A percentile compares a stretch with the other conserved stretches of the same genome.
phyloP scores from a whole-genome alignment of 1,140 invertebrate genomes.

The Lasioglossum albipes region DNA sequence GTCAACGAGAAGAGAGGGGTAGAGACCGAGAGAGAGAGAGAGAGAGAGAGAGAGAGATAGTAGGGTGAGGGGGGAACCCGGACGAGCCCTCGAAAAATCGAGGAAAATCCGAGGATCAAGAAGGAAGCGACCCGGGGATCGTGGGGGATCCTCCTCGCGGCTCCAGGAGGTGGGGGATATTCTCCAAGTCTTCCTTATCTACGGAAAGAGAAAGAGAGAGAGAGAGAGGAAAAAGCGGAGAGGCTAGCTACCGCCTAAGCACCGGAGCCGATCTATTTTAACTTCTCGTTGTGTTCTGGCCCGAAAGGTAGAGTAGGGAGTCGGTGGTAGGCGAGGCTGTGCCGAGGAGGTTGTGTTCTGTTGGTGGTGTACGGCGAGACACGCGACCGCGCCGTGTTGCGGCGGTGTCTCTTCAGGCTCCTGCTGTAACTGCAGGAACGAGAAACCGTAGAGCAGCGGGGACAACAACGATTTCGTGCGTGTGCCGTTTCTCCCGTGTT shows the following conservation, averaged over 20 bases:
- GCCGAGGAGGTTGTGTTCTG: constrained; percentile 45
- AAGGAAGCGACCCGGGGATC: not conserved
- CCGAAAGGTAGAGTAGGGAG: constrained; percentile 24
- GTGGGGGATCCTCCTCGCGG: too few species aligned
- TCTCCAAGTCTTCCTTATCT: not conserved
- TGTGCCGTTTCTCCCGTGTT: constrained; percentile 34
- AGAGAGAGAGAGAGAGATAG: too few species aligned
- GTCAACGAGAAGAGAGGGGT: constrained; percentile 30
- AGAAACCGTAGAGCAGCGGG: too few species aligned
- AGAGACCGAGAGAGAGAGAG: too few species aligned
- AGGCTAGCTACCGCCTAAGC: constrained; percentile 7
- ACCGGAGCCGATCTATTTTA: constrained; percentile 62
- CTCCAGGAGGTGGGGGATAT: too few species aligned
- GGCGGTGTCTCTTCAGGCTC: constrained; percentile 17
- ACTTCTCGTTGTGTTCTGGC: constrained; percentile 49
- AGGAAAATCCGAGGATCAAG: constrained; percentile 17
- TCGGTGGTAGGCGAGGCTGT: constrained; percentile 42
- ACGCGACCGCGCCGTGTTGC: constrained; percentile 32
- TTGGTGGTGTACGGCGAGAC: constrained; percentile 27
- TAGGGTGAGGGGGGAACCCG: constrained; percentile 6
- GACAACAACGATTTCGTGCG: constrained; percentile 50
- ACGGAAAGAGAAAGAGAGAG: not conserved
- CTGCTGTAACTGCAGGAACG: too few species aligned
- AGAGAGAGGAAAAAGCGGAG: not conserved
- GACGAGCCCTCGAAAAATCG: constrained; percentile 42